A percentile compares a stretch with the other conserved stretches of the same genome.
Conservation (phyloP, 2,888 invertebrate species). For the Geotrupes spiniger region DNA sequence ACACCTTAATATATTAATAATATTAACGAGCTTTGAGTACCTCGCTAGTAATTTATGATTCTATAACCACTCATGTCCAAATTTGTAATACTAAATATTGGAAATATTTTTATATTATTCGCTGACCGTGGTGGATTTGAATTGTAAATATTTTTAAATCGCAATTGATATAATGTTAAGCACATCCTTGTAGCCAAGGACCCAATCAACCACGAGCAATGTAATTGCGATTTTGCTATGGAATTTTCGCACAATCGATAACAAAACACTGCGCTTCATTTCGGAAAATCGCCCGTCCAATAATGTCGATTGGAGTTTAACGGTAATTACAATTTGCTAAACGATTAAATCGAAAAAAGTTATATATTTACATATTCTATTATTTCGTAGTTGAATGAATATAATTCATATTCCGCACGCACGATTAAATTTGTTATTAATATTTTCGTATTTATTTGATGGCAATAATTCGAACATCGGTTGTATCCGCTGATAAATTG, state of each 20-base stretch:
- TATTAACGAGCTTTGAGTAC: too few species aligned
- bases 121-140: too few species aligned
- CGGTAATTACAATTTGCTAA: slow-evolving; percentile 4
- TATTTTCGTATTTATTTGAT: slow-evolving; percentile 1
- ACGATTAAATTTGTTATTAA: slow-evolving; percentile 5
- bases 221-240: background rate
- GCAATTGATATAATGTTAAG: too few species aligned
- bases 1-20: too few species aligned
- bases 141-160: too few species aligned
- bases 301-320: slow-evolving; percentile 2
- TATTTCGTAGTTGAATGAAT: background rate
- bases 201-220: too few species aligned
- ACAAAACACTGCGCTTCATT: background rate
- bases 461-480: background rate
- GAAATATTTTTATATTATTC: too few species aligned
- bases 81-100: too few species aligned
- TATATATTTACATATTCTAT: slow-evolving; percentile 7
- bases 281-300: too few species aligned
- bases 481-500: slow-evolving; percentile 3
- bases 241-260: slow-evolving; percentile 2
- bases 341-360: slow-evolving; percentile 2
- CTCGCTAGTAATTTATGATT: too few species aligned
- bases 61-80: too few species aligned
- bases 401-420: slow-evolving; percentile 2
- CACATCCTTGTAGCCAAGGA: too few species aligned